Conservation (phyloP, 2,113 vertebrate genomes). For the Notothenia coriiceps region DNA sequence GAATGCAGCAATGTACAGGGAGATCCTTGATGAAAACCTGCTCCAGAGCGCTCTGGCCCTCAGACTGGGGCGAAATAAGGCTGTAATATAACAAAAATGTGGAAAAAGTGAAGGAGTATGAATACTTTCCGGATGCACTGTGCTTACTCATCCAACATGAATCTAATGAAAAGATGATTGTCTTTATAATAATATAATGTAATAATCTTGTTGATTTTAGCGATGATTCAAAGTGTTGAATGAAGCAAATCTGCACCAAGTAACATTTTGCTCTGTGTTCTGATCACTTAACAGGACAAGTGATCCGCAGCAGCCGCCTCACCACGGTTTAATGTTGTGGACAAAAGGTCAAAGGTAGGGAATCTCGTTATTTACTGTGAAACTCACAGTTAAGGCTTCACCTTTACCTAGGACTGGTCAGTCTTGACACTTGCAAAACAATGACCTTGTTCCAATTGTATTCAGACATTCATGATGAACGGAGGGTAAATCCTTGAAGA, state of each 20-base stretch:
- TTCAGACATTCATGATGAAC: background rate
- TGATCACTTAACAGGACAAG: slow-evolving; percentile 58
- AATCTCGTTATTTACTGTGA: background rate
- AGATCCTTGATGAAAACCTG: no score
- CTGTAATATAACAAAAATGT: no score
- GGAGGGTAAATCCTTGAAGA: background rate
- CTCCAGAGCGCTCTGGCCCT: no score
- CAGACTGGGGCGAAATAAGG: no score
- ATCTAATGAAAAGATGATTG: background rate
- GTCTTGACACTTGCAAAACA: no score
- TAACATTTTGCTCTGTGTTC: background rate
- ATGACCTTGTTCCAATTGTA: background rate
- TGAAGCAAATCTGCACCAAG: background rate
- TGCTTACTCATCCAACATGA: background rate
- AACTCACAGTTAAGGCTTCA: no score
- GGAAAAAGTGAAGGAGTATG: no score
- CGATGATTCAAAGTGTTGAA: background rate
- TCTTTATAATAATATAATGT: background rate
- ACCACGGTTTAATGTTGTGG: slow-evolving; percentile 39
- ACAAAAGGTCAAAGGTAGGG: slow-evolving; percentile 34
- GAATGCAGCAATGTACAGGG: no score
- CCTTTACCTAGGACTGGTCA: no score
- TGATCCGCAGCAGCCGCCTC: slow-evolving; percentile 38
- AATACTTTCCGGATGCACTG: no score
- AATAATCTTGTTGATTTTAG: background rate